Base-by-base conservation (phyloP, 2,113 vertebrate genomes). In the Rhinichthys klamathensis region DNA sequence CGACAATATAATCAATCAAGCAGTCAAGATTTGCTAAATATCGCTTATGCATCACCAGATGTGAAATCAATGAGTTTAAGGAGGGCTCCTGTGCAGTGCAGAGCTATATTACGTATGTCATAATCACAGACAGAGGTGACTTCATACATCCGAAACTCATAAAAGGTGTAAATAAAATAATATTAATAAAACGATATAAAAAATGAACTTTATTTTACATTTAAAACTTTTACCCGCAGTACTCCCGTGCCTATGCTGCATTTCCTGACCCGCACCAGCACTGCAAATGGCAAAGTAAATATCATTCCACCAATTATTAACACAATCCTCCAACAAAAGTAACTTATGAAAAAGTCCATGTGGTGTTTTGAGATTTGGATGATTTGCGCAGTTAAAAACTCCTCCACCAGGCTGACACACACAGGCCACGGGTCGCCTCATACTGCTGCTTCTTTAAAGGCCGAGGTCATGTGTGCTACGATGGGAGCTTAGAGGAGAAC, bases 401-500 rank as follows among this genome's bases (percentile, higher is more conserved):
- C 18, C 18, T 56, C 54, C 54, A 21, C 51, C 2, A 8, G 18
- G 18, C 54, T 9, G 54, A 56, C 18, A 56, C 54, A 56, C 18
- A 23, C 54, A 21, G 54, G 54, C 54, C 54, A 21, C 8, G 18
- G 18, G 18, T 56, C 54, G 18, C 18, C 54, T 56, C 54, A 56
- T 8, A 23, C 54, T 23, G 54, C 54, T 56, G 54, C 54, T 56
- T 56, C 44, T 51, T 76, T 18, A 44, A 51, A 78, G 67, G n/a
- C 11, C 8, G 77, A 80, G 51, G 72, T 61, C 58, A 77, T 30
- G 32, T 5, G 35, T 21, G 2, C 35, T 70, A 41, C 67, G 21
- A 70, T n/a, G 69, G 58, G 27, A 46, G 65, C 74, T 77, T 77
- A 38, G n/a, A 60, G 63, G 49, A 61, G 70, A 51, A 75, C n/a